These are phyloP conservation scores for Sebastes oblongus DNA, from an alignment of 2,797 vertebrate species.

Conservation along the genomic window DNA sequence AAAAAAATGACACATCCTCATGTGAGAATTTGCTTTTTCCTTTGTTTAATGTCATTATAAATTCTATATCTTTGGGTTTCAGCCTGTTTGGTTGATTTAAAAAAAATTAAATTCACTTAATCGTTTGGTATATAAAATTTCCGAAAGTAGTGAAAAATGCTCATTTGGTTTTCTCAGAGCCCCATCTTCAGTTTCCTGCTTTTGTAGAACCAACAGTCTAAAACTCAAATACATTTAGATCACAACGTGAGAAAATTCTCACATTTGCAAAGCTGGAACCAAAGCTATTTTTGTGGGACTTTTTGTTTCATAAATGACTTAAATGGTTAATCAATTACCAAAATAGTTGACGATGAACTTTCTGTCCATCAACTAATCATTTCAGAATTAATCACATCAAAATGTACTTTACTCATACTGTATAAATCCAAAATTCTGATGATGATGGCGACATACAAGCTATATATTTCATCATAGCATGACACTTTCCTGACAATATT, in stretches of 20 bases:
- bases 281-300: not conserved
- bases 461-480: not conserved
- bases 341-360: not conserved
- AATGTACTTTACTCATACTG: not conserved
- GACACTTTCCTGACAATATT: not conserved
- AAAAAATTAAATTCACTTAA: not conserved
- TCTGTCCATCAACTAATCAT: not conserved
- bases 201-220: not conserved
- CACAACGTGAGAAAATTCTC: not conserved
- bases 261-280: not conserved
- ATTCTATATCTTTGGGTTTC: not conserved
- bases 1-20: not conserved
- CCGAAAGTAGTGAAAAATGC: not conserved
- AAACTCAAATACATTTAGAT: not conserved
- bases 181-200: not conserved
- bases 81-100: not conserved
- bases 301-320: not conserved
- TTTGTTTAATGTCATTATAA: not conserved
- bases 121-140: no score
- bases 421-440: no score
- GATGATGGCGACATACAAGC: no score
- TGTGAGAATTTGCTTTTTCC: not conserved
- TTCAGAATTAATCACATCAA: not conserved
- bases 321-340: no score
- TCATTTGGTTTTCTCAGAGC: not conserved